Evolutionary conservation across 1,140 invertebrate species (phyloP), one percentile per base, ranked within the genome.

Genomic region (Drosophila yakuba): DNA sequence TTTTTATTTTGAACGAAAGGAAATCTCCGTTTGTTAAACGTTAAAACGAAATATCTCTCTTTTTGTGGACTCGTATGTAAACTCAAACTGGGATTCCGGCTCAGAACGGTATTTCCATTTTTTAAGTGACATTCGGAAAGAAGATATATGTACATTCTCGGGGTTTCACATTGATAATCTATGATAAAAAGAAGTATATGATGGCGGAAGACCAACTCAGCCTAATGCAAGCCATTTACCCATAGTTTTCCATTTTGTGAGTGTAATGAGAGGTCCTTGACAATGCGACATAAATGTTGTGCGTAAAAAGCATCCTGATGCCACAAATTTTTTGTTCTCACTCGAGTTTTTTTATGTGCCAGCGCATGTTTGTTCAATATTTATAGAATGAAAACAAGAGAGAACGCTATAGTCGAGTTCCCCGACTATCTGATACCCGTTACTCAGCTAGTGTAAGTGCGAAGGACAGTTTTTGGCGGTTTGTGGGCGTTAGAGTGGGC

Each of bases 11-110:
- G 38, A 39, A 41, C 25, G 50, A 57, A 28, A 61, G 35, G 39
- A 77, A 74, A 59, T 71, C 63, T 76, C 58, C 32, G 66, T 75
- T 88, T 88, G 79, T 88, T 88, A 75, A 62, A 76, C 43, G 74
- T 88, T 78, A 82, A 47, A 88, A 75, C 67, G 44, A 56, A 82
- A 58, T 32, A 8, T 32, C 32, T 7, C 32, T 0, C 32, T 32
- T 32, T 32, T 32, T 10, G 32, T 32, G 8, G 2, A 10, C 8
- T 32, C 7, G 28, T 2, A 8, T 32, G 7, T 2, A 32, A 32
- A 2, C 28, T 8, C 28, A 8, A 32, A 32, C 7, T 8, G 28
- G 28, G 7, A 32, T 8, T 8, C 28, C 28, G 28, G 28, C 1
- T 8, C 1, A 8, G 28, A 32, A 32, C 28, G 7, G 28, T 7